Percentiles rank a stretch among this genome's conserved stretches.
Conservation (phyloP, 2,888 invertebrate genomes). For the Allygus modestus region DNA sequence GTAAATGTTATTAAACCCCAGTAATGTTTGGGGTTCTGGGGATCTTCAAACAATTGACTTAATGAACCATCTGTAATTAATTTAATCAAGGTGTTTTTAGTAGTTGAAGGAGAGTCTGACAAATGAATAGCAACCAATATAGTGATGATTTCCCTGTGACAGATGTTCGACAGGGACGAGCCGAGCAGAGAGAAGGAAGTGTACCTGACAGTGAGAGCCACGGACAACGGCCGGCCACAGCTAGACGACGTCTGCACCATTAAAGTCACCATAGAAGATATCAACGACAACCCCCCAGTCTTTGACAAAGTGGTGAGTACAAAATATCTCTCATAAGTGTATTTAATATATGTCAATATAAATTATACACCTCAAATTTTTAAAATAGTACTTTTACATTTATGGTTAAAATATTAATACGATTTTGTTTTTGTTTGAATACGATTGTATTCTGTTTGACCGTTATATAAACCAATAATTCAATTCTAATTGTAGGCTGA, state of each 20-base stretch:
- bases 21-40: too few relatives aligned
- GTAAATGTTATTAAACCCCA: too few relatives aligned
- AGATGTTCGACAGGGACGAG: constrained; percentile 93
- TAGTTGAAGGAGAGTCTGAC: too few relatives aligned
- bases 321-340: too few relatives aligned
- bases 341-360: constrained; percentile 73
- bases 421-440: not conserved
- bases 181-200: constrained; percentile 87
- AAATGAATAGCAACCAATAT: too few relatives aligned
- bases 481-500: too few relatives aligned
- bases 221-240: constrained; percentile 94
- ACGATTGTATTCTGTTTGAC: not conserved
- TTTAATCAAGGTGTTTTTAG: too few relatives aligned
- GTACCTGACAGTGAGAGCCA: constrained; percentile 93
- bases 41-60: too few relatives aligned
- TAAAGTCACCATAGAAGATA: constrained; percentile 92
- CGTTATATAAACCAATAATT: too few relatives aligned
- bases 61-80: too few relatives aligned
- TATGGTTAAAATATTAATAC: not conserved
- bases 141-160: constrained; percentile 68
- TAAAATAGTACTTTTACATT: too few relatives aligned
- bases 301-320: constrained; percentile 88
- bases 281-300: constrained; percentile 93
- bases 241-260: constrained; percentile 96
- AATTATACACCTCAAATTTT: constrained; percentile 74